A percentile compares a stretch with the other conserved stretches of the same genome.
These are phyloP conservation scores for Dilophus febrilis DNA, from an alignment of 2,888 invertebrate genomes.

Conservation along the genomic window DNA sequence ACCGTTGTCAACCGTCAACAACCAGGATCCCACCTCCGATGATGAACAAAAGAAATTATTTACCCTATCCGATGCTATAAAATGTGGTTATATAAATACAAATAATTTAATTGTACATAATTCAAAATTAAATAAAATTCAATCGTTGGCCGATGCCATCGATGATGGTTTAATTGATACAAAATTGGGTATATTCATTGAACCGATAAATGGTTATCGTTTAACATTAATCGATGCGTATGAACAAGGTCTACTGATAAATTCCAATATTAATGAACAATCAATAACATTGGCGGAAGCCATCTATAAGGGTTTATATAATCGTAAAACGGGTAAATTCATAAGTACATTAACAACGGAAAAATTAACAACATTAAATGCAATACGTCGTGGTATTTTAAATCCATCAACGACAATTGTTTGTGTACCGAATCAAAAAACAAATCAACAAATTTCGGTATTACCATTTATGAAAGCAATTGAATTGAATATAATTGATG, in stretches of 20 bases:
- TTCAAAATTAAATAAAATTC: slow-evolving; percentile 61
- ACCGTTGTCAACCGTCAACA: too few relatives aligned
- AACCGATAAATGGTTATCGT: slow-evolving; percentile 55
- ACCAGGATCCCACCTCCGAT: too few relatives aligned
- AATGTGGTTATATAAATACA: slow-evolving; percentile 55
- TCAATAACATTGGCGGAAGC: slow-evolving; percentile 59
- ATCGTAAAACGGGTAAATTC: slow-evolving; percentile 67
- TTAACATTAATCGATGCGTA: slow-evolving; percentile 69
- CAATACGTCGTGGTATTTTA: slow-evolving; percentile 67
- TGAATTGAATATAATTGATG: slow-evolving; percentile 57
- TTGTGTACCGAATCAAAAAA: slow-evolving; percentile 50
- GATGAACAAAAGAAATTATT: too few relatives aligned
- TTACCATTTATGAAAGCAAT: slow-evolving; percentile 72
- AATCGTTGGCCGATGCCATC: slow-evolving; percentile 65
- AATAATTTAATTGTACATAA: slow-evolving; percentile 63
- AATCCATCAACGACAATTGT: slow-evolving; percentile 77
- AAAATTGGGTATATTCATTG: slow-evolving; percentile 57
- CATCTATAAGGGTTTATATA: slow-evolving; percentile 80
- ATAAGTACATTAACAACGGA: slow-evolving; percentile 64
- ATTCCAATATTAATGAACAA: slow-evolving; percentile 57
- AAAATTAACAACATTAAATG: slow-evolving; percentile 62
- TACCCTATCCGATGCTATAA: slow-evolving; percentile 57
- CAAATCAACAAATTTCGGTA: slow-evolving; percentile 20
- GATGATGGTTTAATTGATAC: slow-evolving; percentile 59
- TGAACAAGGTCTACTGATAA: slow-evolving; percentile 63